Evolutionary conservation across 2,797 vertebrate species (phyloP).

Genomic region (Hoplostethus atlanticus): DNA sequence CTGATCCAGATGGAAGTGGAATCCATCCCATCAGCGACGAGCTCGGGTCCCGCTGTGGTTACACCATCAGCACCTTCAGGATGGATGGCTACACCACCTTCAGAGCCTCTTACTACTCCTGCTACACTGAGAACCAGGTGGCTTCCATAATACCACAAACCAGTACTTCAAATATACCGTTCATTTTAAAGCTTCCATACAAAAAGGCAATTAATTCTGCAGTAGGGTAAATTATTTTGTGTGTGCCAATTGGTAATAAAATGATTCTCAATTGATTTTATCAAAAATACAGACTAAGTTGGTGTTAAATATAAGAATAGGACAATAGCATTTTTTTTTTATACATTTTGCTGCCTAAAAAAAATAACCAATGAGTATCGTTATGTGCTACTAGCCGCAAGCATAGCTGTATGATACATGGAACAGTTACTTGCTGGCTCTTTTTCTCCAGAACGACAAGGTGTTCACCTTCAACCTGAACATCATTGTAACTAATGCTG

Average conservation of each 20-base stretch:
- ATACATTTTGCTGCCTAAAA: too few species aligned
- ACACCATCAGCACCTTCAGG: conserved; percentile 65
- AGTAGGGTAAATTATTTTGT: too few species aligned
- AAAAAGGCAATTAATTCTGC: too few species aligned
- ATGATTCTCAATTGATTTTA: too few species aligned
- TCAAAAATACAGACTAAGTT: too few species aligned
- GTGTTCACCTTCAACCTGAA: conserved; percentile 79
- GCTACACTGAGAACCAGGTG: conserved; percentile 73
- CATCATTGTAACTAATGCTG: conserved; percentile 67
- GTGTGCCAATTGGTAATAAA: too few species aligned
- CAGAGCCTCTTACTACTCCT: conserved; percentile 80
- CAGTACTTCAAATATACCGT: too few species aligned
- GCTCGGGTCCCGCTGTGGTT: conserved; percentile 72
- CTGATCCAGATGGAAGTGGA: conserved; percentile 43
- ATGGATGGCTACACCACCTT: conserved; percentile 62
- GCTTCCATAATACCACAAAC: neutral
- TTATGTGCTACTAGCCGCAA: neutral
- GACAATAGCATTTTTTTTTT: too few species aligned
- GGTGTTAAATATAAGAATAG: too few species aligned
- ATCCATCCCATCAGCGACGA: conserved; percentile 46
- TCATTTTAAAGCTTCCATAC: too few species aligned
- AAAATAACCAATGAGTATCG: neutral
- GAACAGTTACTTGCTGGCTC: neutral
- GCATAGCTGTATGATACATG: neutral
- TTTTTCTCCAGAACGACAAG: conserved; percentile 69